Conservation (phyloP, 2,797 vertebrate genomes). For the Cichlasoma orientale region DNA sequence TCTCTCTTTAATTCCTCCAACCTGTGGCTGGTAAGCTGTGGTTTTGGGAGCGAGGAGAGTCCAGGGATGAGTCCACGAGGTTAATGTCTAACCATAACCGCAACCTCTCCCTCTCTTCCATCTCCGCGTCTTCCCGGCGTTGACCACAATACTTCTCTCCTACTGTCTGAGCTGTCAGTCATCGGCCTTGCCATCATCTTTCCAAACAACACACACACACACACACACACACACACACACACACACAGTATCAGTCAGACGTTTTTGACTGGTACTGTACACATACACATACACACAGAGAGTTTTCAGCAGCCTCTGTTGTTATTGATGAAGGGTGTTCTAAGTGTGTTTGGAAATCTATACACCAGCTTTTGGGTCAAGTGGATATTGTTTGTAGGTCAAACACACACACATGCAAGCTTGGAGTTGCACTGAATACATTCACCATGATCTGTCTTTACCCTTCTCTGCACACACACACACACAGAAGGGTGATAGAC, state of each 20-base stretch:
- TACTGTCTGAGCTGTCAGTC: conserved; percentile 52
- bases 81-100: conserved; percentile 46
- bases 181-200: conserved; percentile 30
- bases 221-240: background rate
- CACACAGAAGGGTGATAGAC: background rate
- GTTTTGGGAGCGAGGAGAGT: conserved; percentile 33
- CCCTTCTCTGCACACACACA: background rate
- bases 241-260: too few species aligned
- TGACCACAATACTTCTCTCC: conserved; percentile 47
- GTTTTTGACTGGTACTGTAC: too few species aligned
- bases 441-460: conserved; percentile 49
- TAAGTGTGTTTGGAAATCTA: conserved; percentile 22
- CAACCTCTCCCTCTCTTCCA: conserved; percentile 44
- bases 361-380: conserved; percentile 27
- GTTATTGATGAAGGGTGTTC: background rate
- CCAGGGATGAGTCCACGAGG: conserved; percentile 32
- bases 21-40: conserved; percentile 42
- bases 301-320: background rate
- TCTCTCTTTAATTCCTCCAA: conserved; percentile 36
- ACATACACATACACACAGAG: background rate
- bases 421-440: background rate
- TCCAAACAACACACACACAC: background rate
- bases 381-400: conserved; percentile 24
- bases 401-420: conserved; percentile 1
- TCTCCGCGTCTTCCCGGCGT: conserved; percentile 14